Evolutionary conservation across 2,797 vertebrate species (phyloP).

Genomic region (Cetoscarus ocellatus): DNA sequence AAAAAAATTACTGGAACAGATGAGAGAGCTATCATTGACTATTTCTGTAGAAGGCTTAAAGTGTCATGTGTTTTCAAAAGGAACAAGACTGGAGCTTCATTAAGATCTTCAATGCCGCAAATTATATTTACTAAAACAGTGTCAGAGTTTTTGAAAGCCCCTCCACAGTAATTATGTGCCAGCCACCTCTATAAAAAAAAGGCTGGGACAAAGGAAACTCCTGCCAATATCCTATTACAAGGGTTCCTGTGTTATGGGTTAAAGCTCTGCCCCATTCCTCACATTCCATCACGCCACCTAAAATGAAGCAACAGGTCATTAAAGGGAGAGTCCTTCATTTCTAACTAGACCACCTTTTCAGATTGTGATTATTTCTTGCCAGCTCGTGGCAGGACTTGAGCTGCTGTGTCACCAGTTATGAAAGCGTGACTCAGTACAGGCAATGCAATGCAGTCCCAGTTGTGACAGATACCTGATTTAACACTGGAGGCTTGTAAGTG

Average conservation of each 20-base stretch:
- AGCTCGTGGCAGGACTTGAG: background rate
- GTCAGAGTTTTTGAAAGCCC: background rate
- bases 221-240: conserved; percentile 2
- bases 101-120: background rate
- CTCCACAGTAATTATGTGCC: background rate
- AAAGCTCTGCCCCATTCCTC: conserved; percentile 51
- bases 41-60: background rate
- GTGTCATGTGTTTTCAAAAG: conserved; percentile 10
- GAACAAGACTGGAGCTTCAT: background rate
- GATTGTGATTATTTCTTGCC: background rate
- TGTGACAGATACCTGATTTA: conserved; percentile 57
- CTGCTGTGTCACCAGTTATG: conserved; percentile 14
- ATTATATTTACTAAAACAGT: background rate
- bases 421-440: conserved; percentile 39
- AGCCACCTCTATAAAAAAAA: background rate
- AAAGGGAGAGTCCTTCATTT: conserved; percentile 14
- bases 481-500: conserved; percentile 16
- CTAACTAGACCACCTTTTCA: background rate
- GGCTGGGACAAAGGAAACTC: conserved; percentile 9
- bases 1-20: no score
- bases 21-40: no score
- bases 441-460: conserved; percentile 7
- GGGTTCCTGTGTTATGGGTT: conserved; percentile 24
- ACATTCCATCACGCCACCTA: conserved; percentile 43
- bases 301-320: conserved; percentile 20